Evolutionary conservation across 2,797 vertebrate genomes (phyloP).

Genomic region (Momotus momota): DNA sequence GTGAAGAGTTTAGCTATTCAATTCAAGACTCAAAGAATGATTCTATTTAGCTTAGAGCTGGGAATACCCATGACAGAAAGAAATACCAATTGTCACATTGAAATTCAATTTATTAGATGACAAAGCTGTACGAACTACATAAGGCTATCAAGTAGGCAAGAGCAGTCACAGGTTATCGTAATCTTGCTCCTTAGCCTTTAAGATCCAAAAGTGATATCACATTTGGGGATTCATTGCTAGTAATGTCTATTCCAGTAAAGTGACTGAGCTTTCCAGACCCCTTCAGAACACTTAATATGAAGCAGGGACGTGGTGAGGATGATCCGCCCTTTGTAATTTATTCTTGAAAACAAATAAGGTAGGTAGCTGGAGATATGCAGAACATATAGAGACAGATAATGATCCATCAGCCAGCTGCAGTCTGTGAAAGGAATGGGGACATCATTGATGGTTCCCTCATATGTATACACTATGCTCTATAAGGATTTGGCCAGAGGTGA

Average conservation of each 20-base stretch:
- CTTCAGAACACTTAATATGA: background rate
- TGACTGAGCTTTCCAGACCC: background rate
- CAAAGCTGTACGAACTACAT: background rate
- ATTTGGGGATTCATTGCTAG: background rate
- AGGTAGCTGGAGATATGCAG: background rate
- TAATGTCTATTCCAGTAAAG: background rate
- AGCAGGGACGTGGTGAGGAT: background rate
- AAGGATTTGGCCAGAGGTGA: background rate
- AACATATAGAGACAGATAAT: background rate
- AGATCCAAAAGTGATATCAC: background rate
- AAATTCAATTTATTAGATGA: background rate
- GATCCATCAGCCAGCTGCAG: background rate
- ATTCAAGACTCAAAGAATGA: background rate
- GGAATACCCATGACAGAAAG: background rate
- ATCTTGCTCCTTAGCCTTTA: background rate
- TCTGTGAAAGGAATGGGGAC: background rate
- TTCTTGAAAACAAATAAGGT: background rate
- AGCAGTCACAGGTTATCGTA: background rate
- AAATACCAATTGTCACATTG: background rate
- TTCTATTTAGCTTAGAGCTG: background rate
- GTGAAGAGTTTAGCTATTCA: background rate
- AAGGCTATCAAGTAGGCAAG: background rate
- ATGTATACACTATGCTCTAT: fast-evolving
- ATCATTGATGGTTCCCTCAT: background rate
- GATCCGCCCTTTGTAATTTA: background rate